phyloP scores from a whole-genome alignment of 1,140 invertebrate species.

The Pseudomyrmex flavicornis region DNA sequence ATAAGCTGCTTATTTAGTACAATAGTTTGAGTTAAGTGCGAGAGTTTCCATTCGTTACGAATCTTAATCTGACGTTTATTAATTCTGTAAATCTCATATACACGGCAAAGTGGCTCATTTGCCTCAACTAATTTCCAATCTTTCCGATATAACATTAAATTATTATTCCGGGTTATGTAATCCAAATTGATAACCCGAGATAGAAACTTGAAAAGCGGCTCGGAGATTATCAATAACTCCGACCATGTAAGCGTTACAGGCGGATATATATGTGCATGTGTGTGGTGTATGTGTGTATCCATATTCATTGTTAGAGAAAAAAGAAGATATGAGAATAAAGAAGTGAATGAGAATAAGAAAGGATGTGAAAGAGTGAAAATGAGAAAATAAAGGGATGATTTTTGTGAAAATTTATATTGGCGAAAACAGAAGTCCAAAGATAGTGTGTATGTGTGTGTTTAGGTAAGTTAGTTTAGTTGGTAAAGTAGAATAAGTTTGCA shows the following conservation, averaged over 20 bases:
- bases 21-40: slow-evolving; percentile 1
- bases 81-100: slow-evolving; percentile 45
- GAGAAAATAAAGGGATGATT: too few species aligned
- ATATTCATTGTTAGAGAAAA: too few species aligned
- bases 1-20: neutral
- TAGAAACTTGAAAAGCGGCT: slow-evolving; percentile 44
- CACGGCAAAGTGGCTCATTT: slow-evolving; percentile 25
- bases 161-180: slow-evolving; percentile 49
- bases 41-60: neutral
- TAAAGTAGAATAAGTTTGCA: too few species aligned
- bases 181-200: slow-evolving; percentile 39
- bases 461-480: too few species aligned
- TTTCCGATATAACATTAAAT: slow-evolving; percentile 42
- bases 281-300: too few species aligned
- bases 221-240: slow-evolving; percentile 32
- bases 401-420: too few species aligned
- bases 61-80: slow-evolving; percentile 16
- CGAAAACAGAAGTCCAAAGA: too few species aligned
- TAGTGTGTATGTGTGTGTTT: too few species aligned
- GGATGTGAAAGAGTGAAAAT: too few species aligned
- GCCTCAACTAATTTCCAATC: slow-evolving; percentile 38
- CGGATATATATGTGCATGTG: too few species aligned
- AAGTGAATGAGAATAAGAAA: too few species aligned
- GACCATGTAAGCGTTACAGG: neutral
- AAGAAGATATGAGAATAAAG: too few species aligned